Evolutionary conservation across 2,797 vertebrate species (phyloP), one percentile per base, ranked within the genome.

Genomic region (Myotis myotis): DNA sequence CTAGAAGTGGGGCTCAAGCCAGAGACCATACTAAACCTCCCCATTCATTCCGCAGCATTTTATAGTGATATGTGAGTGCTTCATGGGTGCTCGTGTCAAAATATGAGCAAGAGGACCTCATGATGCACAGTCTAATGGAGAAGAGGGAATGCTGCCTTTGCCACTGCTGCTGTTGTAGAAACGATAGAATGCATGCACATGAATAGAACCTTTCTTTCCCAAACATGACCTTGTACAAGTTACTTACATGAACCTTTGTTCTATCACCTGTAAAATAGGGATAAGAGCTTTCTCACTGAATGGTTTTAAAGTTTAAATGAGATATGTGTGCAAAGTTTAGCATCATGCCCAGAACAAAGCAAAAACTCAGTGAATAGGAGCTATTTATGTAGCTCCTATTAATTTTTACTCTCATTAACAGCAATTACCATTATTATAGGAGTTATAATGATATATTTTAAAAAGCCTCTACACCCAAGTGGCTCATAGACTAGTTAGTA

Each of bases 181-280:
- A 49, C 33, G 53, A 8, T 2, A 38, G 6, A 70, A 25, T 12
- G 0, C 9, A 10, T 3, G 3, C n/a, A 1, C 11, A 15, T 36
- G 20, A 20, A 70, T 3, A n/a, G 17, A 64, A 64, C 0, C 6
- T 86, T 82, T 62, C 8, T 68, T 87, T 55, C 60, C 11, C 10
- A 66, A 93, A 53, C 7, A 25, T 49, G 23, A 76, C 28, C 25
- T 10, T 74, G 28, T 89, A 10, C n/a, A 74, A 55, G 30, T 86
- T 82, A 44, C 8, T 86, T 78, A 20, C 11, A 20, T 44, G 25
- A 68, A 51, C 2, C 7, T 80, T 33, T 53, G 3, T 55, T 83
- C 16, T 4, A 8, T 22, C 13, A 51, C 9, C 22, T 87, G 36
- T 28, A 76, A 92, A 79, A 36, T 51, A 89, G 20, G 28, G 10